Percentiles rank a stretch among this genome's conserved stretches.
Evolutionary conservation across 30 jellyfish, hydroid and myxozoan genomes (phyloP).

Genomic region (Aurelia coerulea): DNA sequence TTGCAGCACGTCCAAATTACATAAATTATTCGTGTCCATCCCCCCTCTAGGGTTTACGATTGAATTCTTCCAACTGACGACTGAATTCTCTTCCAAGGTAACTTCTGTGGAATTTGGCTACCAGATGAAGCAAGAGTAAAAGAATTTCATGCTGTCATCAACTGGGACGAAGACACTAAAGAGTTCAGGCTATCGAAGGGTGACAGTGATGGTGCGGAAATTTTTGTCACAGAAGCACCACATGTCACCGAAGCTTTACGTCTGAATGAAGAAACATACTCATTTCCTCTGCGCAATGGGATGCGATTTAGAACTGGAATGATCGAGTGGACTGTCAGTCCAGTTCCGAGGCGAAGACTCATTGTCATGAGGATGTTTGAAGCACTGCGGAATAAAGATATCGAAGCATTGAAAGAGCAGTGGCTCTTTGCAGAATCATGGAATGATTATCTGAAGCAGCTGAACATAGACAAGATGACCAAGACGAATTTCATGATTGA

Average conservation of each 20-base stretch:
- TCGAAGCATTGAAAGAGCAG: conserved; percentile 10
- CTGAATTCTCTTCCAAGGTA: conserved; percentile 13
- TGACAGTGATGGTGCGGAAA: conserved; percentile 17
- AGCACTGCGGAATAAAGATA: conserved; percentile 51
- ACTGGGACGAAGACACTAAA: conserved; percentile 46
- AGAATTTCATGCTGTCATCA: conserved; percentile 64
- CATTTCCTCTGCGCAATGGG: conserved; percentile 23
- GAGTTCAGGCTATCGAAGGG: conserved; percentile 39
- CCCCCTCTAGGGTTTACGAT: too few species aligned
- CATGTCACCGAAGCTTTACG: not conserved
- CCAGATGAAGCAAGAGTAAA: conserved; percentile 71
- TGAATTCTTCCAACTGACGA: too few species aligned
- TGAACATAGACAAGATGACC: conserved; percentile 3
- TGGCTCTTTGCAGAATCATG: conserved; percentile 61
- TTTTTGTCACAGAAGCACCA: not conserved
- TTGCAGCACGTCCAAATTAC: too few species aligned
- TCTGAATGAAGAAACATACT: not conserved
- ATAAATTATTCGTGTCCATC: too few species aligned
- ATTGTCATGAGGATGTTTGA: conserved; percentile 63
- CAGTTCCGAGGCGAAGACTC: conserved; percentile 58
- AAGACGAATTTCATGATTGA: conserved; percentile 29
- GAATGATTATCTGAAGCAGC: conserved; percentile 50
- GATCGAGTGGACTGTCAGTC: conserved; percentile 73
- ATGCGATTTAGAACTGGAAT: conserved; percentile 65
- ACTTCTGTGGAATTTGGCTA: conserved; percentile 65